These are phyloP conservation scores for Aethina tumida DNA, from an alignment of 1,140 invertebrate species.

Conservation along the genomic window DNA sequence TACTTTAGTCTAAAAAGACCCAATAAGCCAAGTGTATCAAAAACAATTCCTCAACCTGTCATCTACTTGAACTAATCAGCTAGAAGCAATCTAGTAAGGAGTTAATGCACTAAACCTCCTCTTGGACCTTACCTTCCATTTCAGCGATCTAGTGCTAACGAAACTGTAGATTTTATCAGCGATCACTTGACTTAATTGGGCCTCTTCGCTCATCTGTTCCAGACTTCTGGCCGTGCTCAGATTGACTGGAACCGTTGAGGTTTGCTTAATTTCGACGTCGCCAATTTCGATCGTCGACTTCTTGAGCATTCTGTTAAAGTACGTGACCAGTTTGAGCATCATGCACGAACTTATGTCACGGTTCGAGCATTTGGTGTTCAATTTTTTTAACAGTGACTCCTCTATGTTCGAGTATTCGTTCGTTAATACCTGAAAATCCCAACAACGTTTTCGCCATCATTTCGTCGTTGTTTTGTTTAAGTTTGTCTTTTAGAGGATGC, in stretches of 20 bases:
- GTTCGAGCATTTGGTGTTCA: conserved; percentile 64
- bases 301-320: conserved; percentile 69
- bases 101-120: too few species aligned
- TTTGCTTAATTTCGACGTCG: conserved; percentile 63
- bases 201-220: conserved; percentile 49
- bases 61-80: too few species aligned
- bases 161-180: conserved; percentile 64
- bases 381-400: conserved; percentile 57
- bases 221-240: conserved; percentile 28
- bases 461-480: too few species aligned
- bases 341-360: conserved; percentile 67
- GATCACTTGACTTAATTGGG: conserved; percentile 57
- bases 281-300: conserved; percentile 67
- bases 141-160: conserved; percentile 55
- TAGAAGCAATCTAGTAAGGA: too few species aligned
- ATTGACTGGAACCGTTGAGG: conserved; percentile 19
- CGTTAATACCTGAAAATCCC: conserved; percentile 25
- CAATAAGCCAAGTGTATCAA: too few species aligned
- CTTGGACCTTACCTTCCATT: conserved; percentile 45
- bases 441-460: conserved; percentile 4
- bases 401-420: conserved; percentile 41
- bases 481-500: too few species aligned
- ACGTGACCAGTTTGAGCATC: conserved; percentile 67
- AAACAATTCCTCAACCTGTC: too few species aligned
- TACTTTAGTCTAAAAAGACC: too few species aligned